Percentiles rank a stretch among this genome's conserved stretches.
Evolutionary conservation across 2,797 vertebrate species (phyloP).

Genomic region (Potorous gilbertii): DNA sequence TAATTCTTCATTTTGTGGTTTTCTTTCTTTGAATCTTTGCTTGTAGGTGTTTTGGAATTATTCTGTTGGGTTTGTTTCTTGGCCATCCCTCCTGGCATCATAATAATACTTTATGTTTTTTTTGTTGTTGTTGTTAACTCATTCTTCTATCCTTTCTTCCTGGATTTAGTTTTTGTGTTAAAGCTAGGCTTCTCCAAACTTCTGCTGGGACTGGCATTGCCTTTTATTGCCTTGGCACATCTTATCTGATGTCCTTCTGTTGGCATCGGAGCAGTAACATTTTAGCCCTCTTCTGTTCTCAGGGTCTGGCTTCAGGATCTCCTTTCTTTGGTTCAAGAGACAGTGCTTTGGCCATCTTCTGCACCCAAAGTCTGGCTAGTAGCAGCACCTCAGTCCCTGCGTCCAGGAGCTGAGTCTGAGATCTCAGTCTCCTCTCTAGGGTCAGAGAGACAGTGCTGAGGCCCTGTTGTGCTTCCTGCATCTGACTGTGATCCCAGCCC

Average conservation of each 20-base stretch:
- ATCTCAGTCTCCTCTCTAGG: not conserved
- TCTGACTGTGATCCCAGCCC: not conserved
- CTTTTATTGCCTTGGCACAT: not conserved
- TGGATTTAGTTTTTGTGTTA: not conserved
- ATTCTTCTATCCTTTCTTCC: not conserved
- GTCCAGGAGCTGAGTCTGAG: not conserved
- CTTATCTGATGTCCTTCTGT: not conserved
- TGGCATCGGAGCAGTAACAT: not conserved
- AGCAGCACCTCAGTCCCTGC: not conserved
- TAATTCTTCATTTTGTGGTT: not conserved
- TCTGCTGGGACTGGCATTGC: not conserved
- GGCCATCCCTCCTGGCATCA: not conserved
- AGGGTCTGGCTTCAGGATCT: not conserved
- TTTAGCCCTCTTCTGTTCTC: not conserved
- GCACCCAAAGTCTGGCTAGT: not conserved
- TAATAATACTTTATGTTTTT: no score
- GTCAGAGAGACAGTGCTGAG: not conserved
- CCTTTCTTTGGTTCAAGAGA: not conserved
- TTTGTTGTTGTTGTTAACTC: not conserved
- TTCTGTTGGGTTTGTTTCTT: not conserved
- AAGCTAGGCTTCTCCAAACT: not conserved
- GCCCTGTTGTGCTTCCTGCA: not conserved
- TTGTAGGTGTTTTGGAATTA: not conserved
- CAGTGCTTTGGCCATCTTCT: not conserved
- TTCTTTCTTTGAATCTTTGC: not conserved